Percentiles rank a stretch among this genome's conserved stretches.
These are phyloP conservation scores for Neosalanx taihuensis DNA, from an alignment of 2,797 vertebrate genomes.

Conservation along the genomic window DNA sequence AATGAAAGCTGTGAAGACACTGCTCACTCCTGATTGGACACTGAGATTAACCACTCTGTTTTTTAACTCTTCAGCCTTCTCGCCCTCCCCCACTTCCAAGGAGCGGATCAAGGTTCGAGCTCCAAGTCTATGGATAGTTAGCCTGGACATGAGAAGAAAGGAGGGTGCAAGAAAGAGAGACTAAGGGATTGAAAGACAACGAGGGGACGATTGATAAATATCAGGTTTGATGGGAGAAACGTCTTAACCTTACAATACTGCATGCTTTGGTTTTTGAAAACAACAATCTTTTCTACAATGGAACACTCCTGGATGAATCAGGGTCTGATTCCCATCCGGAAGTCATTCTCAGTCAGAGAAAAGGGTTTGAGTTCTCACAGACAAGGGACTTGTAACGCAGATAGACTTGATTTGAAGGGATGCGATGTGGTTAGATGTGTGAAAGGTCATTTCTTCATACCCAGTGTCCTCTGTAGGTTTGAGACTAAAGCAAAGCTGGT, in stretches of 20 bases:
- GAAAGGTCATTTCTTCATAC: conserved; percentile 39
- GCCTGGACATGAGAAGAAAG: conserved; percentile 45
- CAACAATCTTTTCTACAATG: too few relatives aligned
- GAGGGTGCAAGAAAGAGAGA: background rate
- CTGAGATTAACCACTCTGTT: conserved; percentile 72
- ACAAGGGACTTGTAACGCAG: background rate
- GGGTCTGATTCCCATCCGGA: too few relatives aligned
- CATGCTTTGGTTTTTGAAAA: too few relatives aligned
- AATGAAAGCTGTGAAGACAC: conserved; percentile 75
- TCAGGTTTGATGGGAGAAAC: background rate
- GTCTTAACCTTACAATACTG: background rate
- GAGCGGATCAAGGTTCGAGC: conserved; percentile 69
- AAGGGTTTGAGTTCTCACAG: too few relatives aligned
- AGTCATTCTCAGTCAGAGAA: too few relatives aligned
- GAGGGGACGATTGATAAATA: too few relatives aligned
- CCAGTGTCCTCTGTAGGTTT: conserved; percentile 58
- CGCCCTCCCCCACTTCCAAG: conserved; percentile 58
- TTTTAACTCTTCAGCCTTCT: conserved; percentile 32
- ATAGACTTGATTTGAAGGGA: too few relatives aligned
- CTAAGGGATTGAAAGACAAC: background rate
- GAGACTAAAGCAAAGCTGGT: conserved; percentile 66
- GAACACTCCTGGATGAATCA: background rate
- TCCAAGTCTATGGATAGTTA: conserved; percentile 73
- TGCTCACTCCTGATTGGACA: conserved; percentile 76
- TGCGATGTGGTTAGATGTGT: background rate